Percentiles rank a stretch among this genome's conserved stretches.
Conservation (phyloP, 2,113 vertebrate species). For the Lipotes vexillifer region DNA sequence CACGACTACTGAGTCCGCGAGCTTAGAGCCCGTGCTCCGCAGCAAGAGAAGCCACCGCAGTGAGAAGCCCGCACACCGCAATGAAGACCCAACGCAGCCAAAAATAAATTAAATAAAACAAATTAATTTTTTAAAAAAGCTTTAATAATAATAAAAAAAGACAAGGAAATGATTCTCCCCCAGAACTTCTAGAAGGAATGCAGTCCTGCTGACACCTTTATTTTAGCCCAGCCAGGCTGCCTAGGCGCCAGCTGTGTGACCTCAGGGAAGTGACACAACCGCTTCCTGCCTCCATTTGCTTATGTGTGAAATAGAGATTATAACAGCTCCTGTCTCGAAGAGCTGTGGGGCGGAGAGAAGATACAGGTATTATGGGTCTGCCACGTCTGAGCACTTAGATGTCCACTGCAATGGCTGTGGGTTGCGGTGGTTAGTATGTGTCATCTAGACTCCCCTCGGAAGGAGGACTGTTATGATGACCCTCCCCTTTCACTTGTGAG, state of each 20-base stretch:
- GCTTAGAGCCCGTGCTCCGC: no score
- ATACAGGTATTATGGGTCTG: fast-evolving
- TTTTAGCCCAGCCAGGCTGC: neutral
- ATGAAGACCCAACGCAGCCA: no score
- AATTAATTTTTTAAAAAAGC: no score
- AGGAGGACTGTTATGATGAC: neutral
- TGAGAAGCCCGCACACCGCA: no score
- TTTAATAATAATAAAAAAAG: no score
- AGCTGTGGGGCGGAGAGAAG: neutral
- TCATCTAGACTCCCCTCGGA: neutral
- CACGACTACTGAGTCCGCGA: no score
- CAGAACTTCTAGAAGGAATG: neutral
- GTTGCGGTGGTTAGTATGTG: neutral
- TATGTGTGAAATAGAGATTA: neutral
- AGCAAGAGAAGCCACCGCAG: no score
- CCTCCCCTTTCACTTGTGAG: neutral
- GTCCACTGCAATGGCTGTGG: neutral
- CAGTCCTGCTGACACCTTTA: no score
- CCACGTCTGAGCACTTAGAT: neutral
- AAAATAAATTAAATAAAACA: no score
- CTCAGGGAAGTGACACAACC: neutral
- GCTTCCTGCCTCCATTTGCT: neutral
- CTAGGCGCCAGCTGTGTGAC: neutral
- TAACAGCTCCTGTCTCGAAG: neutral
- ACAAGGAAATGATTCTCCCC: neutral